Conservation (phyloP, 2,797 vertebrate genomes). For the Salarias fasciatus region DNA sequence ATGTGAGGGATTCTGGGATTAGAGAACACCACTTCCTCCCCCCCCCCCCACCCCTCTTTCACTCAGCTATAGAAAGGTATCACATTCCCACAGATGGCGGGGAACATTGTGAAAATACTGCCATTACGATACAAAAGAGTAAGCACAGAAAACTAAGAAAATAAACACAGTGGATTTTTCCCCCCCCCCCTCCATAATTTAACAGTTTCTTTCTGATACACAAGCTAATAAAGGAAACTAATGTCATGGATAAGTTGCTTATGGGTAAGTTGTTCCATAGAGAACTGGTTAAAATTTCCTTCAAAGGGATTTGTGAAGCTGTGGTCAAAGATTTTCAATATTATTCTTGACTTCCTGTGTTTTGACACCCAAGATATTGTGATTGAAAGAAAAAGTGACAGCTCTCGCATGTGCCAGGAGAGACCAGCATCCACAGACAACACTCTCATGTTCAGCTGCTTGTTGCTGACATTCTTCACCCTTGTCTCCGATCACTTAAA, state of each 20-base stretch:
- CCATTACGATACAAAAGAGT: conserved; percentile 75
- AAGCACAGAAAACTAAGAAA: conserved; percentile 50
- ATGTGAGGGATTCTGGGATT: conserved; percentile 89
- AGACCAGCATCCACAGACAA: conserved; percentile 52
- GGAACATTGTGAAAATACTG: conserved; percentile 78
- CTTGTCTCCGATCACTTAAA: conserved; percentile 69
- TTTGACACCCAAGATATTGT: conserved; percentile 43
- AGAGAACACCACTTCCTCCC: conserved; percentile 82
- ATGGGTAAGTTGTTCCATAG: too few species aligned
- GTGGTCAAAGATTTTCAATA: conserved; percentile 21
- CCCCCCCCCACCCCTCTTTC: conserved; percentile 74
- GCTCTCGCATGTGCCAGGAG: conserved; percentile 52
- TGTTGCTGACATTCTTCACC: conserved; percentile 65
- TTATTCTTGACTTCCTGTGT: conserved; percentile 13
- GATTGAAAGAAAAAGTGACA: conserved; percentile 65
- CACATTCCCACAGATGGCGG: conserved; percentile 86
- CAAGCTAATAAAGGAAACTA: conserved; percentile 20
- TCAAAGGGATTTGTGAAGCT: conserved; percentile 5
- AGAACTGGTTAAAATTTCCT: too few species aligned
- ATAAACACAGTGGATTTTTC: conserved; percentile 36
- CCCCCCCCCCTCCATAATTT: conserved; percentile 26
- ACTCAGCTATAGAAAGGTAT: conserved; percentile 86
- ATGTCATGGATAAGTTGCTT: conserved; percentile 5
- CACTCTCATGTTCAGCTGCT: conserved; percentile 47
- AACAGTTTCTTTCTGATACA: conserved; percentile 41